Base-by-base conservation (phyloP, 1,140 invertebrate genomes). In the Drosophila littoralis region DNA sequence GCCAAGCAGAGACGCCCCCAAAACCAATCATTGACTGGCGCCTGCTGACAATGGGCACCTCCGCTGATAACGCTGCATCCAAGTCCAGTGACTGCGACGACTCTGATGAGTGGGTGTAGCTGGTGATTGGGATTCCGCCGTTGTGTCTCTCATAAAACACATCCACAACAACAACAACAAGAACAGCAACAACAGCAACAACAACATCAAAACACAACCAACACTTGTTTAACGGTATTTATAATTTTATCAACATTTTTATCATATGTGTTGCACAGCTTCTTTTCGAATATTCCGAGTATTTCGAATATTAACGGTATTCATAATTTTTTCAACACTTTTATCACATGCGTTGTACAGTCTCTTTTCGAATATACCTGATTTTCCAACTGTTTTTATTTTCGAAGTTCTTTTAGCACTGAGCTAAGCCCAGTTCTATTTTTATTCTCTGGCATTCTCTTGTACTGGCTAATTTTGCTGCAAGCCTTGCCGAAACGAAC, bases 191-290 rank as follows among this genome's bases (percentile, higher is more conserved):
- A 84, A 80, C 28, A 86, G 65, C 68, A 57, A 80, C 64, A 35
- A 72, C 79, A 71, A 73, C 81, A 85, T 59, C 63, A 80, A 59
- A 15, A 88, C 76, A 86, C 73, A 68, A 83, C 77, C 75, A 66
- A 73, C 79, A 90, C 83, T 80, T 70, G 52, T 71, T 91, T 66
- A 81, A 89, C 77, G 89, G 86, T 90, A 91, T 91, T 91, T 89
- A 91, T 90, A 79, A 89, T 90, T 91, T 91, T 67, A 51, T 36
- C 12, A 38, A 36, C 15, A 48, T 28, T 46, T 22, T 48, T 46
- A 22, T 60, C 13, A 43, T 43, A 32, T 10, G 32, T 4, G 22
- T 28, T 28, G 22, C 22, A 28, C 22, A 28, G 4, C 4, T 28
- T 28, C 22, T 28, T 28, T 28, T 5, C 22, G 22, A 28, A 28